These are phyloP conservation scores for Sepiola atlantica DNA, from an alignment of 2,888 invertebrate species.

Conservation along the genomic window DNA sequence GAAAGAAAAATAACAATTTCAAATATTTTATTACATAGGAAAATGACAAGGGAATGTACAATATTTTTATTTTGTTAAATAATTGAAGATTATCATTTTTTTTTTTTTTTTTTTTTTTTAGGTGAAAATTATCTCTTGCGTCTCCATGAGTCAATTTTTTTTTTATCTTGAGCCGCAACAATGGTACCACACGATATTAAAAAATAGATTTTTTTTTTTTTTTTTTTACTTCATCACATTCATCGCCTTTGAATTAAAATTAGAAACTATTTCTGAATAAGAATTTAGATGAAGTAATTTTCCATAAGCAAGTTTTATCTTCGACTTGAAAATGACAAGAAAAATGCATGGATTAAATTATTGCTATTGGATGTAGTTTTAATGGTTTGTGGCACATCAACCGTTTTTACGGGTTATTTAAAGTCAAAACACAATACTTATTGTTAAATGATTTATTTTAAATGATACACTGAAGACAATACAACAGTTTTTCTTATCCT, in stretches of 20 bases:
- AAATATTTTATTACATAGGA: conserved; percentile 8
- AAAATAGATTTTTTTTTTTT: not conserved
- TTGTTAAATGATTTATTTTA: not conserved
- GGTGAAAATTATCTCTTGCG: not conserved
- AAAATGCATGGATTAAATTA: not conserved
- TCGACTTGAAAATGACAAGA: not conserved
- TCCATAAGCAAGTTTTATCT: not conserved
- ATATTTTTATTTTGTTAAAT: not conserved
- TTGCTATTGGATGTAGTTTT: not conserved
- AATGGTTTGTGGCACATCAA: not conserved
- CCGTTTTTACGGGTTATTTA: not conserved
- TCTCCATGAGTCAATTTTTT: not conserved
- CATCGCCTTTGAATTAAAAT: not conserved
- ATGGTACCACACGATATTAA: not conserved
- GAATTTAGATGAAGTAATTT: not conserved
- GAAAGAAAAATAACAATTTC: not conserved
- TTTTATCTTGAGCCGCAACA: not conserved
- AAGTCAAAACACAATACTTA: not conserved
- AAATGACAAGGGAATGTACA: conserved; percentile 21
- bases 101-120: not conserved
- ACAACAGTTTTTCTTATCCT: not conserved
- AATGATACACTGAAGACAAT: too few species aligned
- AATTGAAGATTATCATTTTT: not conserved
- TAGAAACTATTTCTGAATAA: not conserved
- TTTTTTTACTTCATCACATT: not conserved